Evolutionary conservation across 64 coral and sea anemone species (phyloP).

Genomic region (Trachythela sp.): DNA sequence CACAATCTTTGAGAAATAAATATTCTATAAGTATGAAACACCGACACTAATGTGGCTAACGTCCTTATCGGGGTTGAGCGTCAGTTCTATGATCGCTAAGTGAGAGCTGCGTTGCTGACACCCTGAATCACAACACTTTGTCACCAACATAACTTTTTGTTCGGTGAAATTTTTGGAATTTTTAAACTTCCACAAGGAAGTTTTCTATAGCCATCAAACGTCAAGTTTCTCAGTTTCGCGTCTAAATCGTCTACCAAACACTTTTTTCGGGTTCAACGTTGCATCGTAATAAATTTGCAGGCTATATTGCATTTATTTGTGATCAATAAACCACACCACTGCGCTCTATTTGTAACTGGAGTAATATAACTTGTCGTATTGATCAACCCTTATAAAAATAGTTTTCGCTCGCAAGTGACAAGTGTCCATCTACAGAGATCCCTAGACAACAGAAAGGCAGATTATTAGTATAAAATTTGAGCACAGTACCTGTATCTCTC

Average conservation of each 20-base stretch:
- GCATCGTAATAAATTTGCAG: no score
- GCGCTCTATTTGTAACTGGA: no score
- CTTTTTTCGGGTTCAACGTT: no score
- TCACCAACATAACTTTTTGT: neutral
- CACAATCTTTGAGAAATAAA: neutral
- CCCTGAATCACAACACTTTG: neutral
- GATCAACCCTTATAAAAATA: no score
- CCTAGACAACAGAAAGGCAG: no score
- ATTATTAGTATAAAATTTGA: neutral
- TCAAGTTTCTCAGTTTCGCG: neutral
- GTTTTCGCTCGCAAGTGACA: no score
- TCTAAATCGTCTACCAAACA: no score
- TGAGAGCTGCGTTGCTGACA: neutral
- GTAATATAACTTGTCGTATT: no score
- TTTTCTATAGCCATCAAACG: neutral
- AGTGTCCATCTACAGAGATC: no score
- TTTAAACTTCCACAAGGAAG: neutral
- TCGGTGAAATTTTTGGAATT: slow-evolving; percentile 9
- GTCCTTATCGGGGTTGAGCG: neutral
- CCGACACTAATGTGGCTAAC: neutral
- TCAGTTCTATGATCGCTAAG: neutral
- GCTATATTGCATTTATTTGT: no score
- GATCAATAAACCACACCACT: no score
- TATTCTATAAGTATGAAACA: neutral
- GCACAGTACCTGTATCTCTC: slow-evolving; percentile 34